Evolutionary conservation across 2,888 invertebrate genomes (phyloP), one percentile per base, ranked within the genome.

Genomic region (Trichacis sp.): DNA sequence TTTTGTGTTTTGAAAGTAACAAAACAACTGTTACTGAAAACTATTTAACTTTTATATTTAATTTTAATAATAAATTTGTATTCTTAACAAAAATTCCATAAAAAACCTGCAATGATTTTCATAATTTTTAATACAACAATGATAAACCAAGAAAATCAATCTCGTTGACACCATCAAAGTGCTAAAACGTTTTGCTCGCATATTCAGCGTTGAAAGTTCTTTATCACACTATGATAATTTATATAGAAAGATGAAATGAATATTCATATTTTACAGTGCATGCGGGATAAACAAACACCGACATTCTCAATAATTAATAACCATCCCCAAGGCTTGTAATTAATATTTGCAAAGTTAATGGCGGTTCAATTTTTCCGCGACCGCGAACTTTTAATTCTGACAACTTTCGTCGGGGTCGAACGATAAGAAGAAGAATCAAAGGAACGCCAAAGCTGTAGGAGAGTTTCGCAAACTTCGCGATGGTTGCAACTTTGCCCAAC

Each of bases 381-480:
- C 62, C 63, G 50, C 59, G 55, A 62, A 67, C 59, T 67, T 62
- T 67, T 63, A 67, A 67, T 67, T 67, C 56, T 63, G 59, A 67
- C 59, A 62, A 67, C 62, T 67, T 67, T 67, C 15, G 40, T 40
- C 29, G 53, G 62, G 55, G 55, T 67, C 49, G 55, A 55, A 19
- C 52, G 14, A 38, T 33, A 19, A 45, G 45, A 40, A 53, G 56
- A 55, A 66, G 51, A 59, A 59, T 55, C 61, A 62, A 66, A 58
- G 51, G 53, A 65, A 65, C 60, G 36, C 29, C 36, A 45, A 54
- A 61, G 59, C 59, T 50, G 42, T 47, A 50, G 38, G 51, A 50
- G 48, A 45, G 58, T 55, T 57, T 54, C 47, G 51, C 42, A 65
- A 60, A 60, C 60, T 64, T 64, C 14, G 40, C 40, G 20, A 64